phyloP scores from a whole-genome alignment of 92 coral and sea anemone species.

The Siderastrea siderea region DNA sequence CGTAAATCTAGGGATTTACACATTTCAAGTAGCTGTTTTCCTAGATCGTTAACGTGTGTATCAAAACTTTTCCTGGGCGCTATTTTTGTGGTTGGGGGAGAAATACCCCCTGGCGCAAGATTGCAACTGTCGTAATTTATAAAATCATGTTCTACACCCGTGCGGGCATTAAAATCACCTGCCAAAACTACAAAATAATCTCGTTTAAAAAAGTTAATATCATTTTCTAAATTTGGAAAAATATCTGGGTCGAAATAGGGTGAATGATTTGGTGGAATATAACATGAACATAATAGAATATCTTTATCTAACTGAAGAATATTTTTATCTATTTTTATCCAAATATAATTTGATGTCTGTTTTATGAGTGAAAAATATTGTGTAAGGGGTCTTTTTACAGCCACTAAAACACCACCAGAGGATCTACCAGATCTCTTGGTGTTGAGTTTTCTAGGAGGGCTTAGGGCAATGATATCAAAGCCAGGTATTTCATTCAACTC shows the following conservation, averaged over 20 bases:
- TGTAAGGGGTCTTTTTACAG: not conserved
- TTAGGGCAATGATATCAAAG: not conserved
- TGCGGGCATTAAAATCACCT: conserved; percentile 45
- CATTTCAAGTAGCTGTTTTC: conserved; percentile 41
- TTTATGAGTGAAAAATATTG: not conserved
- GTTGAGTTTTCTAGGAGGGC: conserved; percentile 2
- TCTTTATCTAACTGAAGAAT: conserved; percentile 18
- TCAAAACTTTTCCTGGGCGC: conserved; percentile 32
- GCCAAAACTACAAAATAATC: not conserved
- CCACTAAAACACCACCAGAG: conserved; percentile 45
- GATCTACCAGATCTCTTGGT: conserved; percentile 31
- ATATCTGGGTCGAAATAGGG: conserved; percentile 43
- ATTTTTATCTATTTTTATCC: conserved; percentile 36
- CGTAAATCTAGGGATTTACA: conserved; percentile 35
- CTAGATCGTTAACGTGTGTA: conserved; percentile 19
- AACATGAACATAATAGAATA: conserved; percentile 28
- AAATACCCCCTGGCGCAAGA: not conserved
- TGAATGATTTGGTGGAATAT: conserved; percentile 33
- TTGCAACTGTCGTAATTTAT: conserved; percentile 2
- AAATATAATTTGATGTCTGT: not conserved
- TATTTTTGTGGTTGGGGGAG: not conserved
- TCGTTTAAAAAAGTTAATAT: not conserved
- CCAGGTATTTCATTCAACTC: not conserved
- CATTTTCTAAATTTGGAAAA: conserved; percentile 17
- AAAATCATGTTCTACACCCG: conserved; percentile 20